Percentiles rank a stretch among this genome's conserved stretches.
Conservation (phyloP, 2,888 invertebrate genomes). For the Metellina segmentata region DNA sequence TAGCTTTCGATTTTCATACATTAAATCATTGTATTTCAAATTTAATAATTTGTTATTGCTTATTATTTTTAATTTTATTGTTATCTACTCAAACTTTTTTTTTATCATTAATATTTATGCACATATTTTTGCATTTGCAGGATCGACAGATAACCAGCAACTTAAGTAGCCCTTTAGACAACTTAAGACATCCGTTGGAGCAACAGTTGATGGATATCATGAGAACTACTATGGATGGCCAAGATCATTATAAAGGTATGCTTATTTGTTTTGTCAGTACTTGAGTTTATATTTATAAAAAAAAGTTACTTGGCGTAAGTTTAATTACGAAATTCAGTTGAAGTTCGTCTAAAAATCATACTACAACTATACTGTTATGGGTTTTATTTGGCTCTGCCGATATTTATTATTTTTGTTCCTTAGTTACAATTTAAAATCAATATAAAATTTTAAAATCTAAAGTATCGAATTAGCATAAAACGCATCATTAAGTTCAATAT, state of each 20-base stretch:
- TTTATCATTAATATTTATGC: too few relatives aligned
- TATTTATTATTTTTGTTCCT: too few relatives aligned
- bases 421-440: too few relatives aligned
- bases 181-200: constrained; percentile 77
- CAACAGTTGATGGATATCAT: constrained; percentile 78
- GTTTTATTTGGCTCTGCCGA: too few relatives aligned
- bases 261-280: not conserved
- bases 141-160: constrained; percentile 77
- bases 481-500: too few relatives aligned
- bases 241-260: constrained; percentile 77
- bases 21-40: not conserved
- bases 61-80: not conserved
- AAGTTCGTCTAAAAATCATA: not conserved
- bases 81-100: not conserved
- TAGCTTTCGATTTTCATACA: not conserved
- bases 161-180: constrained; percentile 77
- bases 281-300: not conserved
- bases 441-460: too few relatives aligned
- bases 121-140: constrained; percentile 45
- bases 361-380: not conserved
- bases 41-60: not conserved
- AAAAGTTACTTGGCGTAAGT: not conserved
- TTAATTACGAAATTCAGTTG: not conserved
- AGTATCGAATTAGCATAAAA: too few relatives aligned
- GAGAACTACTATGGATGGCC: constrained; percentile 77